Evolutionary conservation across 2,113 vertebrate genomes (phyloP).

Genomic region (Buteo buteo): DNA sequence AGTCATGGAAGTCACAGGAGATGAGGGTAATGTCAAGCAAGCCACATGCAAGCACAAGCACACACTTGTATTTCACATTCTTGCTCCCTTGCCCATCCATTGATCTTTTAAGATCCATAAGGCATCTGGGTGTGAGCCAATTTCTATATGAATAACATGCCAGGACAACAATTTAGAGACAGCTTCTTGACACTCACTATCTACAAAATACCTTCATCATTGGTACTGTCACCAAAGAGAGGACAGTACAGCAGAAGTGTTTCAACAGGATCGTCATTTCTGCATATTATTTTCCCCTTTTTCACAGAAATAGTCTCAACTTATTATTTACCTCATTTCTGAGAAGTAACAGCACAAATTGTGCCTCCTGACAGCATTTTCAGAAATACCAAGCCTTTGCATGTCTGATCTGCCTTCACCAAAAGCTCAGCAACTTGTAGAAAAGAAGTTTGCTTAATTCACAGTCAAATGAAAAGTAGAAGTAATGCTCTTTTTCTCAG

Average conservation of each 20-base stretch:
- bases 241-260: background rate
- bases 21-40: background rate
- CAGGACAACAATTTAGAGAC: background rate
- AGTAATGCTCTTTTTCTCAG: background rate
- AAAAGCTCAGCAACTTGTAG: background rate
- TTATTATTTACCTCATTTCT: background rate
- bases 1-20: background rate
- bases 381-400: background rate
- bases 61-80: background rate
- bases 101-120: background rate
- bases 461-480: background rate
- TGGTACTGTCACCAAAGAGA: background rate
- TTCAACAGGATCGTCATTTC: background rate
- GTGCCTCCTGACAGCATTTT: background rate
- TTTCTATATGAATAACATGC: background rate
- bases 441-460: background rate
- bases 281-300: background rate
- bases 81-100: background rate
- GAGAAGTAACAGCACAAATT: background rate
- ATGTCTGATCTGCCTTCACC: background rate
- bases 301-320: background rate
- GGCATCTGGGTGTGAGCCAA: background rate
- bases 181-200: background rate
- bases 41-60: background rate
- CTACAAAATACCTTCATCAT: background rate